A percentile compares a stretch with the other conserved stretches of the same genome.
Evolutionary conservation across 37 sponge, comb jelly and placozoan species (phyloP).

Genomic region (Theonella swinhoei): DNA sequence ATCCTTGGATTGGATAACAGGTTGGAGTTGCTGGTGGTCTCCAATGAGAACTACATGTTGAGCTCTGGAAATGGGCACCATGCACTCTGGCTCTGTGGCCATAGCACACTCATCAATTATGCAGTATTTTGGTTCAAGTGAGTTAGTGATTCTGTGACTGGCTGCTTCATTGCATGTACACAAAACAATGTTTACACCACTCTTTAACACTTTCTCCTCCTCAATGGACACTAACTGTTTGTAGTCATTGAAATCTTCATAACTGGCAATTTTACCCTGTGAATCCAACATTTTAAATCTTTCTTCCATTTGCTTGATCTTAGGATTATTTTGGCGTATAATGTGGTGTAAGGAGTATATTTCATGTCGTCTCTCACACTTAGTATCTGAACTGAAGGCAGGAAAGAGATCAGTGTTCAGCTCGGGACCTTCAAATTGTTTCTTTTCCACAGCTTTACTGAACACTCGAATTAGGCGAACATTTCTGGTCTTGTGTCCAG

Average conservation of each 20-base stretch:
- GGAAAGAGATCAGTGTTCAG: slow-evolving; percentile 10
- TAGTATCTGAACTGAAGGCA: neutral
- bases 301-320: slow-evolving; percentile 1
- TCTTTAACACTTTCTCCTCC: slow-evolving; percentile 7
- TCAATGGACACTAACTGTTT: neutral
- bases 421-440: slow-evolving; percentile 28
- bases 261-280: slow-evolving; percentile 12
- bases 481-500: slow-evolving; percentile 2
- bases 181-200: slow-evolving; percentile 41
- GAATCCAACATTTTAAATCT: neutral
- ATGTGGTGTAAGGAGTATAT: slow-evolving; percentile 47
- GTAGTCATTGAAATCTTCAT: neutral
- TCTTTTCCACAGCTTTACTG: slow-evolving; percentile 36
- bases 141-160: slow-evolving; percentile 26
- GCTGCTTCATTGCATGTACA: slow-evolving; percentile 67
- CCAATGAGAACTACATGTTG: slow-evolving; percentile 60
- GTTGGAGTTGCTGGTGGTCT: slow-evolving; percentile 59
- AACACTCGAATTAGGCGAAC: slow-evolving; percentile 35
- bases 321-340: slow-evolving; percentile 14
- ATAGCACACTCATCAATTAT: slow-evolving; percentile 60
- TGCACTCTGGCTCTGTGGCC: slow-evolving; percentile 59
- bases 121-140: slow-evolving; percentile 9
- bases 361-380: neutral
- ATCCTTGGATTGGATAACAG: slow-evolving; percentile 39
- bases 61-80: slow-evolving; percentile 37